Percentiles rank a stretch among this genome's conserved stretches.
phyloP scores from a whole-genome alignment of 2,888 invertebrate genomes.

The Eudasyphora cyanicolor region DNA sequence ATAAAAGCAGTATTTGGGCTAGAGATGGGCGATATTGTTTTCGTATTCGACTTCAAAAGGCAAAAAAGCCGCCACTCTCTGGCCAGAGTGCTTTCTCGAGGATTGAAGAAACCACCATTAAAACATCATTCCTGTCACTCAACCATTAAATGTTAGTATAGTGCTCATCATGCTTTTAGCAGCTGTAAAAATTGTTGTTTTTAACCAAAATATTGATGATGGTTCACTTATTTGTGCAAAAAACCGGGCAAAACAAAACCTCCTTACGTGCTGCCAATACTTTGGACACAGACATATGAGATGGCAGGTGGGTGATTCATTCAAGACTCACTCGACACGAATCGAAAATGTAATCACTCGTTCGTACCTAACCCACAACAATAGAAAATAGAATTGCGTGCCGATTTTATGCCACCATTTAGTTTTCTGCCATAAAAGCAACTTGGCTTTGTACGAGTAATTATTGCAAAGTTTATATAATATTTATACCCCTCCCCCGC shows the following conservation, averaged over 20 bases:
- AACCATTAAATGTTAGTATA: too few relatives aligned
- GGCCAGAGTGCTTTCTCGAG: not conserved
- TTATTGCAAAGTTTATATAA: not conserved
- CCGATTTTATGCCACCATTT: not conserved
- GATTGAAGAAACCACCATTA: not conserved
- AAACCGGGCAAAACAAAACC: not conserved
- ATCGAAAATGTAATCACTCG: constrained; percentile 7
- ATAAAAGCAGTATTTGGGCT: not conserved
- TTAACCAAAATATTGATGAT: constrained; percentile 13
- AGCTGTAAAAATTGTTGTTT: not conserved
- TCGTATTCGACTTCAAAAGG: not conserved
- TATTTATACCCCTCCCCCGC: too few relatives aligned
- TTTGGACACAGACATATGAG: not conserved
- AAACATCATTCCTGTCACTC: too few relatives aligned
- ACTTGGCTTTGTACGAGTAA: not conserved
- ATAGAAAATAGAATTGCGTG: not conserved
- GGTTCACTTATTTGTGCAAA: not conserved
- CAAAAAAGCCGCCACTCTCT: not conserved
- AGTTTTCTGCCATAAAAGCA: not conserved
- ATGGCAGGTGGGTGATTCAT: constrained; percentile 9
- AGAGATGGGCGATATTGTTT: not conserved
- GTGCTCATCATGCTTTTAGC: not conserved
- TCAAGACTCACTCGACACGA: not conserved
- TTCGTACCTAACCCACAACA: too few relatives aligned
- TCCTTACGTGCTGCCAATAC: not conserved